These are phyloP conservation scores for Trissolcus basalis DNA, from an alignment of 1,140 invertebrate species.

Conservation along the genomic window DNA sequence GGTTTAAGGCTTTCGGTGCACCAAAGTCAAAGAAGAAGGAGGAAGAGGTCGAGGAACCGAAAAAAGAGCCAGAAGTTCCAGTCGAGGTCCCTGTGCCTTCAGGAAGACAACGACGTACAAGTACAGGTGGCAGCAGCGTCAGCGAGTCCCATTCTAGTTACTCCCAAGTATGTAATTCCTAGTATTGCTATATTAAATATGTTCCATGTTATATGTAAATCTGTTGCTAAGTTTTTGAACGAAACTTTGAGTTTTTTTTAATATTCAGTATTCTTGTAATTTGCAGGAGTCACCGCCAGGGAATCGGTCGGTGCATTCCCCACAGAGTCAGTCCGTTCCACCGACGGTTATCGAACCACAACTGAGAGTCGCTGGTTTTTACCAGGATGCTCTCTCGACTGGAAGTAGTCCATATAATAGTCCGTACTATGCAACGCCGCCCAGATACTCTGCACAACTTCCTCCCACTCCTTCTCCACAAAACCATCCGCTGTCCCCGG, in stretches of 20 bases:
- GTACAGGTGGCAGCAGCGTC: slow-evolving; percentile 72
- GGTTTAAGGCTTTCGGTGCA: slow-evolving; percentile 92
- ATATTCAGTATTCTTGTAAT: neutral
- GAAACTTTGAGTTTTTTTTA: no score
- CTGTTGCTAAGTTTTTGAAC: neutral
- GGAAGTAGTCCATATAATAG: slow-evolving; percentile 74
- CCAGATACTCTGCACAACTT: slow-evolving; percentile 72
- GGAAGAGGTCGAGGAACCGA: slow-evolving; percentile 67
- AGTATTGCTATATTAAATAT: no score
- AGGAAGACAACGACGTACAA: slow-evolving; percentile 68
- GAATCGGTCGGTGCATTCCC: slow-evolving; percentile 64
- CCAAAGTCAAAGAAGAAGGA: slow-evolving; percentile 80
- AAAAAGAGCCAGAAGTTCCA: slow-evolving; percentile 63
- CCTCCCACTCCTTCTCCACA: slow-evolving; percentile 74
- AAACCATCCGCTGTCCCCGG: slow-evolving; percentile 71
- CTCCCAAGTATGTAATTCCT: slow-evolving; percentile 61
- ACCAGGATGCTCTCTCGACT: slow-evolving; percentile 72
- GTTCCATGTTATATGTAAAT: slow-evolving; percentile 3
- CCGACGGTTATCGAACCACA: slow-evolving; percentile 64
- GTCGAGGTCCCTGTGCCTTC: slow-evolving; percentile 59
- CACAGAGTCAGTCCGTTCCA: slow-evolving; percentile 67
- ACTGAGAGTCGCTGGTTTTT: slow-evolving; percentile 72
- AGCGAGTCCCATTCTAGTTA: slow-evolving; percentile 74
- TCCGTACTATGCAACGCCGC: slow-evolving; percentile 73
- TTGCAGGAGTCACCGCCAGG: slow-evolving; percentile 68